Conservation (phyloP, 2,888 invertebrate genomes). For the Anodontia alba region DNA sequence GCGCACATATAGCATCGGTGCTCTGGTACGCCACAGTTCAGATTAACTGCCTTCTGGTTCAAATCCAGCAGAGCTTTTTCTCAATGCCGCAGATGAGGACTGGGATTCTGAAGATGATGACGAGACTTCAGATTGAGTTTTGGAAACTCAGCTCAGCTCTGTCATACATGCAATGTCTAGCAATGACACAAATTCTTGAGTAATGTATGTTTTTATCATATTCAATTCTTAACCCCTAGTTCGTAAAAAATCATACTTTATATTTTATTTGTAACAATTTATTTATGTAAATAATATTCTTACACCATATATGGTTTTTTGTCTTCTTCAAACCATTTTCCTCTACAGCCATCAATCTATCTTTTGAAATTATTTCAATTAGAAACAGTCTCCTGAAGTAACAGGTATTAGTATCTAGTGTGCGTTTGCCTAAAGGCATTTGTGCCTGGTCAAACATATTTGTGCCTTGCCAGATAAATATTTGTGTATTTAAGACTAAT, state of each 20-base stretch:
- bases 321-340: no score
- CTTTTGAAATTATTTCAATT: no score
- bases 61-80: background rate
- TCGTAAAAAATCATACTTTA: background rate
- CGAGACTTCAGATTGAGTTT: background rate
- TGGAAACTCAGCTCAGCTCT: no score
- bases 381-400: no score
- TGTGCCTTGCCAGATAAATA: no score
- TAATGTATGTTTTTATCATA: background rate
- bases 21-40: constrained; percentile 3
- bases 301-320: no score
- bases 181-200: background rate
- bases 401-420: no score
- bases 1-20: background rate
- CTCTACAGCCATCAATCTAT: no score
- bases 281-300: no score
- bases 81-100: background rate
- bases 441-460: no score
- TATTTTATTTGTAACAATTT: background rate
- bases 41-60: background rate
- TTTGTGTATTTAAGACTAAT: no score
- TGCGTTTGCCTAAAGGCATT: no score
- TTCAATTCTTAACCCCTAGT: background rate
- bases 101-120: background rate
- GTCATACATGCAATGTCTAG: background rate